Conservation (phyloP, 2,888 invertebrate species). For the Sinodicranocentrus sp. region DNA sequence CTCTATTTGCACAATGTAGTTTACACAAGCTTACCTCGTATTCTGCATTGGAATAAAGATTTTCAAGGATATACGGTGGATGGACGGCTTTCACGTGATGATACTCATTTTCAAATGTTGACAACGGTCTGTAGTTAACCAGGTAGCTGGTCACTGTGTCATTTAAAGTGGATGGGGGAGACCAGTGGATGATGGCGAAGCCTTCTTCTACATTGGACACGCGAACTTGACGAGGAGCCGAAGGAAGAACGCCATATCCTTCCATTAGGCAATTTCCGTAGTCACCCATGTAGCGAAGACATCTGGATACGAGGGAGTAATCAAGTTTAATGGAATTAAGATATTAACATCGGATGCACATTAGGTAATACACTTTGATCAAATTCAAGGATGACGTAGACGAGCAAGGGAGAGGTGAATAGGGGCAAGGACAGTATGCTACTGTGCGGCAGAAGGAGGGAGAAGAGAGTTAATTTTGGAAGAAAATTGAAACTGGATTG, state of each 20-base stretch:
- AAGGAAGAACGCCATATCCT: slow-evolving; percentile 90
- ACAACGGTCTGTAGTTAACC: slow-evolving; percentile 82
- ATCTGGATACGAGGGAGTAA: slow-evolving; percentile 80
- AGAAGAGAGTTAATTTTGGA: no score
- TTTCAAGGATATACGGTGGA: slow-evolving; percentile 87
- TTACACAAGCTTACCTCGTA: slow-evolving; percentile 83
- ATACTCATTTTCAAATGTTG: slow-evolving; percentile 79
- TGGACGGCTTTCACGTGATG: slow-evolving; percentile 79
- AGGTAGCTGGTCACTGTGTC: slow-evolving; percentile 86
- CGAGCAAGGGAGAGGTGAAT: no score
- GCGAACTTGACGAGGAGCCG: slow-evolving; percentile 83
- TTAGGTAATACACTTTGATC: no score
- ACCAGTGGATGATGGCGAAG: slow-evolving; percentile 89
- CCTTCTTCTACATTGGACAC: slow-evolving; percentile 87
- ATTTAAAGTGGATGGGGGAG: slow-evolving; percentile 84
- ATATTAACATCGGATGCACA: no score
- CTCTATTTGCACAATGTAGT: neutral
- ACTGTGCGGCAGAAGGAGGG: no score
- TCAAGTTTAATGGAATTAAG: neutral
- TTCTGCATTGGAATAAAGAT: slow-evolving; percentile 85
- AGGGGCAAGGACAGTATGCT: no score
- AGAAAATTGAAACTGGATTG: no score
- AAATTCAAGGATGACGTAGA: no score
- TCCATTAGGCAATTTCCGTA: slow-evolving; percentile 90
- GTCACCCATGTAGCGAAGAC: slow-evolving; percentile 89